Conservation (phyloP, 2,888 invertebrate genomes). For the Trissolcus brochymenae region DNA sequence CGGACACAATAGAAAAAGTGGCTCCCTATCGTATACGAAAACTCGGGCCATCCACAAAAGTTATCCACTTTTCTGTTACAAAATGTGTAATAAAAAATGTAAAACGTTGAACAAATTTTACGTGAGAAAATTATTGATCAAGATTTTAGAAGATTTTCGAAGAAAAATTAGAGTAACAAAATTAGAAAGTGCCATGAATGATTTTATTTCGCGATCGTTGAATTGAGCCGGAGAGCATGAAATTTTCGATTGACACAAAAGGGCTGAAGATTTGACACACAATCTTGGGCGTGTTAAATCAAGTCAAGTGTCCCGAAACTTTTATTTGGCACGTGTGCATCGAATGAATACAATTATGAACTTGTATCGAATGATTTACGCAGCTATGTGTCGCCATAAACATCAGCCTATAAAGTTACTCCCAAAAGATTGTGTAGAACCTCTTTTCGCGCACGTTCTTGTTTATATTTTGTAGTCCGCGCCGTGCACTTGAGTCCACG, state of each 20-base stretch:
- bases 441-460: slow-evolving; percentile 26
- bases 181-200: neutral
- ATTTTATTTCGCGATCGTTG: neutral
- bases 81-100: too few relatives aligned
- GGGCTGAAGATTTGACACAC: slow-evolving; percentile 3
- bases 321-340: slow-evolving; percentile 47
- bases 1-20: slow-evolving; percentile 46
- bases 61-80: too few relatives aligned
- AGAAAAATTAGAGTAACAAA: neutral
- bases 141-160: neutral
- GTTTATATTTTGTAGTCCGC: slow-evolving; percentile 24
- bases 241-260: neutral
- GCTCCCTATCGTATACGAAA: slow-evolving; percentile 17
- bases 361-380: slow-evolving; percentile 45
- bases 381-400: slow-evolving; percentile 39
- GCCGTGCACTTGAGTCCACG: slow-evolving; percentile 28
- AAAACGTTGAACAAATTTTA: slow-evolving; percentile 1
- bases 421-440: slow-evolving; percentile 20
- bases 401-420: slow-evolving; percentile 46
- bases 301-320: slow-evolving; percentile 28
- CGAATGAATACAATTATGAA: slow-evolving; percentile 47
- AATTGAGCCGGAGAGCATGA: neutral
- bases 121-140: neutral
- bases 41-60: too few relatives aligned
- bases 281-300: slow-evolving; percentile 28